Percentiles rank a stretch among this genome's conserved stretches.
Conservation (phyloP, 2,113 vertebrate species). For the Chaetops frenatus region DNA sequence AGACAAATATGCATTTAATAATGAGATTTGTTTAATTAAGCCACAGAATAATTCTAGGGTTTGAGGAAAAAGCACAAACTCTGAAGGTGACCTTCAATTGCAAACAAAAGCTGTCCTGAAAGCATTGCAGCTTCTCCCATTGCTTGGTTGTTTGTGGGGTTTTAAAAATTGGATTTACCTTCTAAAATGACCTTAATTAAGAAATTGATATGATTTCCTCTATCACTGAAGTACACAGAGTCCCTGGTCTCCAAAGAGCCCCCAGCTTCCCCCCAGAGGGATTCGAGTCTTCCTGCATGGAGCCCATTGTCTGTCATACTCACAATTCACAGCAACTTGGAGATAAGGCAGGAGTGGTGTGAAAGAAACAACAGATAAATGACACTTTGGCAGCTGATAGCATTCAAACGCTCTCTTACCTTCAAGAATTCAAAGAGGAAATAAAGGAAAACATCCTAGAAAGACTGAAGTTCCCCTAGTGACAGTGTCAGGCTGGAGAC, state of each 20-base stretch:
- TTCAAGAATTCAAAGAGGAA: neutral
- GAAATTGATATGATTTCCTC: neutral
- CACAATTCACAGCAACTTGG: neutral
- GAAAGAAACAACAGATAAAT: neutral
- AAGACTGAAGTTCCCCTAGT: neutral
- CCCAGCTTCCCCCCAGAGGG: neutral
- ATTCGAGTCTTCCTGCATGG: neutral
- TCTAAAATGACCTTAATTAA: slow-evolving; percentile 7
- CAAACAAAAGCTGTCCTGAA: neutral
- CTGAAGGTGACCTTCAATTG: neutral
- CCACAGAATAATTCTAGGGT: neutral
- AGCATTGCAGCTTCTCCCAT: neutral
- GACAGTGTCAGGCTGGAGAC: neutral
- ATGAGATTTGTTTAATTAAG: neutral
- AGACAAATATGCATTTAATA: neutral
- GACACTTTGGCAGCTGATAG: neutral
- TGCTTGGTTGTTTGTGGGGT: neutral
- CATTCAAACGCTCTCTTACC: neutral
- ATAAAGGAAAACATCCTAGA: neutral
- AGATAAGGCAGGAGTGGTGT: neutral
- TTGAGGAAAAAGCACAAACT: neutral
- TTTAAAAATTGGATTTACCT: neutral
- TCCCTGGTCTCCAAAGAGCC: neutral
- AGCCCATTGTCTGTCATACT: neutral
- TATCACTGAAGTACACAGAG: neutral